Conservation (phyloP, 2,888 invertebrate genomes). For the Drosophila anceps region DNA sequence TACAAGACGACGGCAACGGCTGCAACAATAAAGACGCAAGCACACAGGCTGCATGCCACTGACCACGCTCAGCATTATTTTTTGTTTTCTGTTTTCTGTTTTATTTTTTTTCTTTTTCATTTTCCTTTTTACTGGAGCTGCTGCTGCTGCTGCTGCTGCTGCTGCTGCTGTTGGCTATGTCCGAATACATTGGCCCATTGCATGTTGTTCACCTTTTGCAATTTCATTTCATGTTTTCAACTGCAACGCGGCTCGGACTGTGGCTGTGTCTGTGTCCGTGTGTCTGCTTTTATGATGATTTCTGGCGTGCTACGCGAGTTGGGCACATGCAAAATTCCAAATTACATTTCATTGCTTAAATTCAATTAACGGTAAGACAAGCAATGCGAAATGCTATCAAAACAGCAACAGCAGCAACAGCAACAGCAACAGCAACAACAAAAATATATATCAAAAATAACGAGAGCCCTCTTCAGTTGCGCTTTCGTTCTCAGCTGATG, state of each 20-base stretch:
- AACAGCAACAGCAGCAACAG: slow-evolving; percentile 10
- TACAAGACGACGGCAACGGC: slow-evolving; percentile 70
- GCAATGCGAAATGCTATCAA: slow-evolving; percentile 44
- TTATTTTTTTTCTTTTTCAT: slow-evolving; percentile 17
- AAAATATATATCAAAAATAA: slow-evolving; percentile 25
- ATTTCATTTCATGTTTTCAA: slow-evolving; percentile 57
- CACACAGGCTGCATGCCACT: slow-evolving; percentile 73
- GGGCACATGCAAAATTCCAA: slow-evolving; percentile 74
- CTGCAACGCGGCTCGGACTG: slow-evolving; percentile 14
- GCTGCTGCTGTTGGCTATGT: slow-evolving; percentile 35
- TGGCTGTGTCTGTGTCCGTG: slow-evolving; percentile 4
- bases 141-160: slow-evolving; percentile 17
- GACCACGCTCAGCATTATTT: slow-evolving; percentile 54
- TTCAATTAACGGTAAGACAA: slow-evolving; percentile 68
- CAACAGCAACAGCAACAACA: neutral
- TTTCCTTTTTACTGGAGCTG: slow-evolving; percentile 22
- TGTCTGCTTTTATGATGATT: slow-evolving; percentile 54
- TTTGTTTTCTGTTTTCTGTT: slow-evolving; percentile 27
- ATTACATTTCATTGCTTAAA: slow-evolving; percentile 77
- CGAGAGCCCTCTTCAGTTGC: slow-evolving; percentile 30
- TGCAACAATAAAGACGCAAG: slow-evolving; percentile 75
- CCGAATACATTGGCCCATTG: slow-evolving; percentile 55
- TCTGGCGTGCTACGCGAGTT: slow-evolving; percentile 66
- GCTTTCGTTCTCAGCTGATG: slow-evolving; percentile 55
- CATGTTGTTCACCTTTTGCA: slow-evolving; percentile 73